These are phyloP conservation scores for Agrotis clavis DNA, from an alignment of 2,888 invertebrate species.

Conservation along the genomic window DNA sequence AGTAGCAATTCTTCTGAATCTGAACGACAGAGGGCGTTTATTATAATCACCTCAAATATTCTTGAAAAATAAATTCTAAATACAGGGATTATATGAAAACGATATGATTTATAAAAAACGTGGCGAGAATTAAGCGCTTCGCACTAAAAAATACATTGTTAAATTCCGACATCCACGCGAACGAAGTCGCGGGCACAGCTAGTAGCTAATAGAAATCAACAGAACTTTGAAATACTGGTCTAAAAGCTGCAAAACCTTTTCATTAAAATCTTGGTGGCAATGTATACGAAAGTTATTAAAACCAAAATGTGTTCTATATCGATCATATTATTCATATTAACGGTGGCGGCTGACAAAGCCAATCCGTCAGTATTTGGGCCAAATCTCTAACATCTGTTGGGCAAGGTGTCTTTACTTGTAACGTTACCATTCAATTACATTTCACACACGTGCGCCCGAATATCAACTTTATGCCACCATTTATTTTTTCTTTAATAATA, in stretches of 20 bases:
- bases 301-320: slow-evolving; percentile 45
- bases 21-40: too few relatives aligned
- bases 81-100: too few relatives aligned
- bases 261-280: slow-evolving; percentile 1
- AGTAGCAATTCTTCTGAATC: too few relatives aligned
- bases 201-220: too few relatives aligned
- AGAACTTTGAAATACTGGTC: not conserved
- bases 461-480: slow-evolving; percentile 45
- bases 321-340: slow-evolving; percentile 58
- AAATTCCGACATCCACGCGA: too few relatives aligned
- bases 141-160: too few relatives aligned
- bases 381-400: slow-evolving; percentile 86
- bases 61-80: too few relatives aligned
- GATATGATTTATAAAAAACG: too few relatives aligned
- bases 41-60: too few relatives aligned
- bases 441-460: slow-evolving; percentile 74
- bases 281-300: slow-evolving; percentile 16
- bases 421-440: slow-evolving; percentile 77
- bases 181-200: too few relatives aligned
- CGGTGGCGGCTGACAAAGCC: slow-evolving; percentile 72
- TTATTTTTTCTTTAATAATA: slow-evolving; percentile 21
- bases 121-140: too few relatives aligned
- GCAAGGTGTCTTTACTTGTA: slow-evolving; percentile 83
- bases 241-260: slow-evolving; percentile 8
- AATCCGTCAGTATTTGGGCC: slow-evolving; percentile 76